Evolutionary conservation across 2,113 vertebrate genomes (phyloP).

Genomic region (Chelonoidis abingdonii): DNA sequence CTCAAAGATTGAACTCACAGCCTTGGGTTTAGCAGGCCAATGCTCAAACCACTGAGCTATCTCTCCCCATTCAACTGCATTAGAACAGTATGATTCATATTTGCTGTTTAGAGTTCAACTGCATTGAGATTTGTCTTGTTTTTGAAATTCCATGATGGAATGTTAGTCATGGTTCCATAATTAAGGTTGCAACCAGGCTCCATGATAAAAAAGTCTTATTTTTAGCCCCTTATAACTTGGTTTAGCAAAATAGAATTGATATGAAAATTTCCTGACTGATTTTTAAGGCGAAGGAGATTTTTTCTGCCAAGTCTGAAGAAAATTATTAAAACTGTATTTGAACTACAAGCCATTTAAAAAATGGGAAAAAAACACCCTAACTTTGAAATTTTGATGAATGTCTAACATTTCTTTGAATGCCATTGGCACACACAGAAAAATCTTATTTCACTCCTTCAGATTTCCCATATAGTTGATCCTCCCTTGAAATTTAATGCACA

Average conservation of each 20-base stretch:
- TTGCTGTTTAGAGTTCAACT: neutral
- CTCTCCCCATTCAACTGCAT: neutral
- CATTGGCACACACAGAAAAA: neutral
- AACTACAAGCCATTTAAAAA: neutral
- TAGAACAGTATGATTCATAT: neutral
- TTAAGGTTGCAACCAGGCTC: slow-evolving; percentile 24
- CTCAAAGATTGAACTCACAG: no score
- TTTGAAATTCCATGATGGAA: neutral
- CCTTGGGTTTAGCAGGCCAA: no score
- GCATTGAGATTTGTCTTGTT: neutral
- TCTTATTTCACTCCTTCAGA: neutral
- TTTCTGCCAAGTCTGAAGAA: neutral
- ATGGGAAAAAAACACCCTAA: neutral
- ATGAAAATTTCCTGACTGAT: neutral
- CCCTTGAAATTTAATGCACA: neutral
- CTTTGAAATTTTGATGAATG: neutral
- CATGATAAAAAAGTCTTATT: neutral
- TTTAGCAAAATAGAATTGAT: neutral
- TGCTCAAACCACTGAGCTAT: no score
- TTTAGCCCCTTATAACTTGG: neutral
- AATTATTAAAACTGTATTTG: neutral
- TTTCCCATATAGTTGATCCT: neutral
- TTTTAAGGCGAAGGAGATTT: neutral
- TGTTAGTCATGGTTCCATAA: neutral
- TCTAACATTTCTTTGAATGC: neutral